Conservation (phyloP, 2,888 invertebrate genomes). For the Octonoba sinensis region DNA sequence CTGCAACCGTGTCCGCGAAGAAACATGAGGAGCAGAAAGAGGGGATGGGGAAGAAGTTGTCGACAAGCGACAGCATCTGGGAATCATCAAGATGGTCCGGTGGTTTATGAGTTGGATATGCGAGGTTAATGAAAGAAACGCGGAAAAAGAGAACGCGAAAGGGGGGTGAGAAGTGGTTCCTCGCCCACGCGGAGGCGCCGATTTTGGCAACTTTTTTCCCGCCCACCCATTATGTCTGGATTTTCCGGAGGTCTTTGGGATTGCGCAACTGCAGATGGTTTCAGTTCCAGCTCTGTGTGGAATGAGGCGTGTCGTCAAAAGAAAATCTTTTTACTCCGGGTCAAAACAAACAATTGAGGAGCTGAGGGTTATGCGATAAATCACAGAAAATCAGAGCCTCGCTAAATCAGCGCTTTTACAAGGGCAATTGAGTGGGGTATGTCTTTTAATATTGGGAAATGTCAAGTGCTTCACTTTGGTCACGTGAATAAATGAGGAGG, state of each 20-base stretch:
- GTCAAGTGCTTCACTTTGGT: too few relatives aligned
- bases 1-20: slow-evolving; percentile 15
- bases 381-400: too few relatives aligned
- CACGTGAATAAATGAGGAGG: too few relatives aligned
- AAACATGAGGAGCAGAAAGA: too few relatives aligned
- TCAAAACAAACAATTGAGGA: too few relatives aligned
- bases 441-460: too few relatives aligned
- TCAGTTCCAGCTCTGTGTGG: too few relatives aligned
- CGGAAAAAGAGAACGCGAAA: slow-evolving; percentile 24
- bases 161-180: neutral
- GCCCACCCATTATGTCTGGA: slow-evolving; percentile 48
- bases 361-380: too few relatives aligned
- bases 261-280: neutral
- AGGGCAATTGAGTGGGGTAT: too few relatives aligned
- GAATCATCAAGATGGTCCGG: slow-evolving; percentile 58
- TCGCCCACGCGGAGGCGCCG: slow-evolving; percentile 46
- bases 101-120: slow-evolving; percentile 45
- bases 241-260: slow-evolving; percentile 27
- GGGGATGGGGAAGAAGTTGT: slow-evolving; percentile 31
- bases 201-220: slow-evolving; percentile 22
- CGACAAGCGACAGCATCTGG: slow-evolving; percentile 58
- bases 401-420: too few relatives aligned
- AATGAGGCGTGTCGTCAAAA: too few relatives aligned
- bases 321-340: too few relatives aligned
- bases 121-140: slow-evolving; percentile 38